phyloP scores from a whole-genome alignment of 2,797 vertebrate species.

The Telmatherina bonti region DNA sequence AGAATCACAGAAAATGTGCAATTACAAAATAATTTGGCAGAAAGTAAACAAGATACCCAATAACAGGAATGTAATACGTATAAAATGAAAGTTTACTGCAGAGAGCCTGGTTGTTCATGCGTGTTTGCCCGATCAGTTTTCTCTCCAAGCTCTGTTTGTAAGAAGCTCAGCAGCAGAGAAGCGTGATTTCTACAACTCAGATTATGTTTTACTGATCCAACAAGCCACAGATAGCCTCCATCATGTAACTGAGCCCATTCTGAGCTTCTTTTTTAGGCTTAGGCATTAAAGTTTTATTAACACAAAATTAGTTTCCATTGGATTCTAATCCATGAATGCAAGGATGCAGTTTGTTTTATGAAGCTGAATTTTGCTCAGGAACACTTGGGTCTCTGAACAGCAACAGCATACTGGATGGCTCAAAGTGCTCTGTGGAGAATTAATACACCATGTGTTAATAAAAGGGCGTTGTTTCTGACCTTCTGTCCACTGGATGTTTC shows the following conservation, averaged over 20 bases:
- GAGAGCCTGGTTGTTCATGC: neutral
- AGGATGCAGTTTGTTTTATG: neutral
- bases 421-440: neutral
- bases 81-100: neutral
- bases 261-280: neutral
- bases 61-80: neutral
- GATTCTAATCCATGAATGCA: neutral
- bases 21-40: too few relatives aligned
- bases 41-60: too few relatives aligned
- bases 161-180: neutral
- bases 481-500: constrained; percentile 83
- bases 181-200: neutral
- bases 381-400: neutral
- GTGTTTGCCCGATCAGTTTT: too few relatives aligned
- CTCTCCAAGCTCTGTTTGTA: too few relatives aligned
- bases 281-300: constrained; percentile 1
- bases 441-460: neutral
- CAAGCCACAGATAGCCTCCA: too few relatives aligned
- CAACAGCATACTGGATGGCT: neutral
- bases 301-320: neutral
- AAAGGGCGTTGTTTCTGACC: constrained; percentile 72
- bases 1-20: too few relatives aligned
- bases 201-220: too few relatives aligned
- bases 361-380: neutral
- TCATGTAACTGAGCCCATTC: neutral